Evolutionary conservation across 2,888 invertebrate genomes (phyloP), one percentile per base, ranked within the genome.

Genomic region (Eledone cirrhosa): DNA sequence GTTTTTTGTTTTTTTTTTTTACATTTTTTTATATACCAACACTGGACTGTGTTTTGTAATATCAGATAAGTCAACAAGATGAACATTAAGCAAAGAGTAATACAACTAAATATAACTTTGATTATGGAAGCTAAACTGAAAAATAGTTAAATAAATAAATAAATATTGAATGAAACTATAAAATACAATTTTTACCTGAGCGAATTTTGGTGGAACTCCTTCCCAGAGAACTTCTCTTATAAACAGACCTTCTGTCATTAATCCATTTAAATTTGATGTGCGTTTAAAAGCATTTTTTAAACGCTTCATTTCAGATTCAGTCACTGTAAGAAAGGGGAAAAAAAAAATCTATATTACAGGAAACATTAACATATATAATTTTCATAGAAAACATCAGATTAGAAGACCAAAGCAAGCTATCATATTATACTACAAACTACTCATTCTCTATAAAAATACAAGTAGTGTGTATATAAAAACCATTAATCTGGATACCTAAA

Each of bases 251-350:
- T 94, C 94, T 87, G 94, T 94, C 87, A 91, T 91, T 77, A 87
- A 85, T 33, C 94, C 94, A 88, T 93, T 93, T 81, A 94, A 92
- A 81, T 95, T 94, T 79, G 95, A 94, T 85, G 95, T 94, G 89
- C 95, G 93, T 90, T 96, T 96, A 91, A 96, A 97, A 76, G 96
- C 95, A 91, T 96, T 96, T 88, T 94, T 94, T 80, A 97, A 93
- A 85, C 96, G 93, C 90, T 95, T 94, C 86, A 94, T 92, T 91
- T 97, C 97, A 84, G 93, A 93, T 89, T 96, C 96, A 85, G 94
- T 94, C 90, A 97, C 97, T 97, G 92, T 78, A 85, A 84, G 48
- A 53, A 77, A 77, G 79, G 81, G 78, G 80, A 76, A 77, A 77
- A 77, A 16, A 80, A n/a, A 33, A n/a, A 41, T 41, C 41, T 41